Percentiles rank a stretch among this genome's conserved stretches.
phyloP scores from a whole-genome alignment of 2,797 vertebrate genomes.

The Enteromius treurensis region DNA sequence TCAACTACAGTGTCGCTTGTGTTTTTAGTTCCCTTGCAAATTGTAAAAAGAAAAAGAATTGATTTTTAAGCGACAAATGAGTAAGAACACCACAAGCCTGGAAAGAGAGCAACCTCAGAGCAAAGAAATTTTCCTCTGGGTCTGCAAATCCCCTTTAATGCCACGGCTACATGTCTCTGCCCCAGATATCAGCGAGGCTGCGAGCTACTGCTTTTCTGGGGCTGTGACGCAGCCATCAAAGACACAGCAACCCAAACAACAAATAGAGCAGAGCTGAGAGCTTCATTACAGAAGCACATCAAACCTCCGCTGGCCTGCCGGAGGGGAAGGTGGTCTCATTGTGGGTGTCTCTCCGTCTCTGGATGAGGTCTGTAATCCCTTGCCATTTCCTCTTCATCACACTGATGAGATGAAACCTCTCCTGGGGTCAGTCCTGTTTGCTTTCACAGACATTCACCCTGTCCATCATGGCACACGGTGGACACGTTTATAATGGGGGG shows the following conservation, averaged over 20 bases:
- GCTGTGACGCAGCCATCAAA: constrained; percentile 41
- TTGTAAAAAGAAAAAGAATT: not conserved
- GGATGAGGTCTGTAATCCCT: constrained; percentile 48
- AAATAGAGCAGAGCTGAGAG: constrained; percentile 49
- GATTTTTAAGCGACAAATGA: not conserved
- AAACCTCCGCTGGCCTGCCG: constrained; percentile 55
- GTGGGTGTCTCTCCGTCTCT: constrained; percentile 20
- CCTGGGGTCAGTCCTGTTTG: constrained; percentile 35
- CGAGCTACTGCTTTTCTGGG: constrained; percentile 28
- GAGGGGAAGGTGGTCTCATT: constrained; percentile 47
- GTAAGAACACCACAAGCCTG: not conserved
- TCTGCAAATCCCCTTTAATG: constrained; percentile 47
- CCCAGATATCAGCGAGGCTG: constrained; percentile 41
- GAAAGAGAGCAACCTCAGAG: constrained; percentile 14
- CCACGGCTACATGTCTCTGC: constrained; percentile 37
- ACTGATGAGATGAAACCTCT: constrained; percentile 44
- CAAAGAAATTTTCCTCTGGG: constrained; percentile 5
- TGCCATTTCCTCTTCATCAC: constrained; percentile 53
- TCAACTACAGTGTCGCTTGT: not conserved
- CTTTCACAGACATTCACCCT: constrained; percentile 26
- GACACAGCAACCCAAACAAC: constrained; percentile 43
- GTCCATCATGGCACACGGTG: constrained; percentile 4
- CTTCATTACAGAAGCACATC: constrained; percentile 74
- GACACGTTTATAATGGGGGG: constrained; percentile 10
- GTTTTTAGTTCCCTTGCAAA: not conserved